These are phyloP conservation scores for Scaptomyza flava DNA, from an alignment of 2,888 invertebrate genomes.

Conservation along the genomic window DNA sequence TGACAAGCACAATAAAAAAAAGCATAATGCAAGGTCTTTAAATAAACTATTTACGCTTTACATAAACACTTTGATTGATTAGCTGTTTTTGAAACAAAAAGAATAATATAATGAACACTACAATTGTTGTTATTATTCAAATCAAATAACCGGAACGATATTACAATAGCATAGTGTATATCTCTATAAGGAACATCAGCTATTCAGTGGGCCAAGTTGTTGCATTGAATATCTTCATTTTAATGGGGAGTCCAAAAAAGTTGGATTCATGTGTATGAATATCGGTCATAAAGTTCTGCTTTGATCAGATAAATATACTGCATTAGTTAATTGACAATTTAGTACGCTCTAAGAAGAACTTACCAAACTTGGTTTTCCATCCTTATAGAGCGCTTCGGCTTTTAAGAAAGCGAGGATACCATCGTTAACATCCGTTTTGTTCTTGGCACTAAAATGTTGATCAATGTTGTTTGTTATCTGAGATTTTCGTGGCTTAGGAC, in stretches of 20 bases:
- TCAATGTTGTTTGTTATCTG: constrained; percentile 32
- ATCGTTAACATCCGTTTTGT: constrained; percentile 61
- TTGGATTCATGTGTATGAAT: constrained; percentile 45
- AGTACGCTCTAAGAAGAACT: background rate
- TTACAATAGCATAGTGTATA: background rate
- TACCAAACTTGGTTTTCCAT: constrained; percentile 21
- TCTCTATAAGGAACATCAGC: constrained; percentile 1
- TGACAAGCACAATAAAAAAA: constrained; percentile 2
- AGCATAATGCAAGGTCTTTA: background rate
- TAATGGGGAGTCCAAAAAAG: constrained; percentile 57
- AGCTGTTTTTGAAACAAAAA: no score
- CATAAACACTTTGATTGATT: constrained; percentile 13
- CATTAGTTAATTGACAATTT: background rate
- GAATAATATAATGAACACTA: background rate
- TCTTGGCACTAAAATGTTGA: constrained; percentile 48
- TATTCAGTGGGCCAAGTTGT: constrained; percentile 45
- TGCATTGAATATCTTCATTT: constrained; percentile 47
- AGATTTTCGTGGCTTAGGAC: no score
- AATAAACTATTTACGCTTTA: background rate
- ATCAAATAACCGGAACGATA: background rate
- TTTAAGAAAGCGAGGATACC: constrained; percentile 54
- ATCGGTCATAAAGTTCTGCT: constrained; percentile 44
- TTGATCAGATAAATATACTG: background rate
- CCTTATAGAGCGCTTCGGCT: constrained; percentile 40
- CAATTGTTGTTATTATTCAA: constrained; percentile 11